A percentile compares a stretch with the other conserved stretches of the same genome.
Evolutionary conservation across 1,140 invertebrate species (phyloP).

Genomic region (Papilio glaucus): DNA sequence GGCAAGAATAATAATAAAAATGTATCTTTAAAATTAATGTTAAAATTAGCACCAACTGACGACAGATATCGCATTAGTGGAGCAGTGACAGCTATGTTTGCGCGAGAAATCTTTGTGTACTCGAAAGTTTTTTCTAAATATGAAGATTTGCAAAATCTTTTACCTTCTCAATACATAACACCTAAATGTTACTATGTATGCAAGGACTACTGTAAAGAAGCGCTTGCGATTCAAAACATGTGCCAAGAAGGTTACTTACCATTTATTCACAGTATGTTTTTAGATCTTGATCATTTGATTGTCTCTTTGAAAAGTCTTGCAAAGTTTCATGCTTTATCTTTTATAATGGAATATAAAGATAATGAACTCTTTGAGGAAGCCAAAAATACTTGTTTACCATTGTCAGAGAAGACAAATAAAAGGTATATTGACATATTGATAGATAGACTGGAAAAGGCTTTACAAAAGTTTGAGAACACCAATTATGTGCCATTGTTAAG

Average conservation of each 20-base stretch:
- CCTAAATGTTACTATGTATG: conserved; percentile 65
- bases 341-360: conserved; percentile 58
- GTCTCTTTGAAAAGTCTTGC: conserved; percentile 62
- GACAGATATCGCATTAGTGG: conserved; percentile 71
- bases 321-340: conserved; percentile 69
- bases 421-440: conserved; percentile 65
- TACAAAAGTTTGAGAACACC: conserved; percentile 58
- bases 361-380: conserved; percentile 51
- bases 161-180: conserved; percentile 47
- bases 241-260: conserved; percentile 57
- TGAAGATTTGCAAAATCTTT: conserved; percentile 46
- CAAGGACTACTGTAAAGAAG: conserved; percentile 66
- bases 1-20: conserved; percentile 47
- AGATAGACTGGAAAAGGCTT: conserved; percentile 67
- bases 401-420: conserved; percentile 59
- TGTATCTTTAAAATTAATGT: conserved; percentile 54
- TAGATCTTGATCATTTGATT: conserved; percentile 61
- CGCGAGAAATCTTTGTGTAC: conserved; percentile 69
- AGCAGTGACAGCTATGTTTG: conserved; percentile 69
- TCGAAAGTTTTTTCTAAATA: conserved; percentile 56
- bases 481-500: conserved; percentile 54
- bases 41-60: conserved; percentile 73
- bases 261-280: conserved; percentile 55
- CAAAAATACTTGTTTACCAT: conserved; percentile 58
- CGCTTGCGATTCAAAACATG: conserved; percentile 71